Evolutionary conservation across 2,888 invertebrate species (phyloP).

Genomic region (Mimas tiliae): DNA sequence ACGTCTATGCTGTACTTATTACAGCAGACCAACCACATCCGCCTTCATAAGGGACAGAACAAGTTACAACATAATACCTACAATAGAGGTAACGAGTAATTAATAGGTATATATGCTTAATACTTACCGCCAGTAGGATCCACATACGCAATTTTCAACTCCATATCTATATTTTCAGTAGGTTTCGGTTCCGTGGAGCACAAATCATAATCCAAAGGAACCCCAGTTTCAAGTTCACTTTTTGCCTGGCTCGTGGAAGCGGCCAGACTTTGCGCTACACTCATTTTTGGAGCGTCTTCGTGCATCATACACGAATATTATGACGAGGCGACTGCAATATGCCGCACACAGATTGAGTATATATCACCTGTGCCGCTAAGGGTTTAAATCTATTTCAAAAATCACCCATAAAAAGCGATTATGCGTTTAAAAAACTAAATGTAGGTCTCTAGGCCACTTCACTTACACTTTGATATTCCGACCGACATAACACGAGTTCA

Average conservation of each 20-base stretch:
- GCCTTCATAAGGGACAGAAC: constrained; percentile 15
- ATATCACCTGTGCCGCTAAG: constrained; percentile 75
- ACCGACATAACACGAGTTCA: constrained; percentile 90
- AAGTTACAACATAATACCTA: constrained; percentile 18
- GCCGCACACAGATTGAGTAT: constrained; percentile 56
- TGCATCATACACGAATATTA: constrained; percentile 85
- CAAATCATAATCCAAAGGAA: constrained; percentile 75
- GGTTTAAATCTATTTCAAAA: constrained; percentile 85
- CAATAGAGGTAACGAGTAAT: constrained; percentile 9
- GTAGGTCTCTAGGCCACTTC: constrained; percentile 96
- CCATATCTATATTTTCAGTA: constrained; percentile 80
- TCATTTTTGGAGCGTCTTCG: constrained; percentile 88
- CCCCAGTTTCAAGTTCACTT: constrained; percentile 72
- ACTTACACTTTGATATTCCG: constrained; percentile 92
- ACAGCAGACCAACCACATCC: constrained; percentile 14
- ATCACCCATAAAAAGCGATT: constrained; percentile 70
- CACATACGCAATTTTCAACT: constrained; percentile 86
- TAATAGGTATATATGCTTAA: constrained; percentile 25
- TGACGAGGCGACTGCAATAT: constrained; percentile 67
- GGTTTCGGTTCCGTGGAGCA: constrained; percentile 78
- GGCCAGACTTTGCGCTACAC: constrained; percentile 87
- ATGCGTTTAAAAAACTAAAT: constrained; percentile 83
- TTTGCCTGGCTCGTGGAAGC: constrained; percentile 85
- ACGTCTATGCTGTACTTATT: not conserved
- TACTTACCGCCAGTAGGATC: constrained; percentile 85